Conservation (phyloP, 2,888 invertebrate species). For the Thumatha senex region DNA sequence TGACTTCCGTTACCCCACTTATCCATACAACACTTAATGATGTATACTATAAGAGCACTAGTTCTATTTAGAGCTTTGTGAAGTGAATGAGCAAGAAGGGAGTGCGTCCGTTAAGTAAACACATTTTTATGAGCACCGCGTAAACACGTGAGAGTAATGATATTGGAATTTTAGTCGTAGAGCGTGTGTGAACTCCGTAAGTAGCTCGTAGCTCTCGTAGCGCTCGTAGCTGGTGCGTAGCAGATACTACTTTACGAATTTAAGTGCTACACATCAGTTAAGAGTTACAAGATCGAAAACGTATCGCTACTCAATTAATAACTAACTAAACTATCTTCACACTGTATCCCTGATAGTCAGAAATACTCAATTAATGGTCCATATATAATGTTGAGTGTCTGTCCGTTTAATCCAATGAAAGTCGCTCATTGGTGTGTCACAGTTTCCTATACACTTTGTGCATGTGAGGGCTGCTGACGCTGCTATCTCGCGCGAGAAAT, state of each 20-base stretch:
- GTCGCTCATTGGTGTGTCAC: no score
- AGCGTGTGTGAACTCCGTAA: slow-evolving; percentile 2
- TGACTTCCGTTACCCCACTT: neutral
- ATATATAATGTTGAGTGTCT: no score
- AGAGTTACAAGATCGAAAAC: neutral
- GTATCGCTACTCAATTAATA: neutral
- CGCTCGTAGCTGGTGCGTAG: slow-evolving; percentile 7
- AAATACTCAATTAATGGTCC: no score
- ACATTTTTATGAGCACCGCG: slow-evolving; percentile 4
- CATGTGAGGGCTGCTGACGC: no score
- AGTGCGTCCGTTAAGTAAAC: slow-evolving; percentile 1
- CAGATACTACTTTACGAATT: neutral
- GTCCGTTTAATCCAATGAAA: no score
- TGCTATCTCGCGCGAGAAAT: no score
- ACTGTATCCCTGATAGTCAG: no score
- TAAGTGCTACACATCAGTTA: neutral
- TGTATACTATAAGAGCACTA: slow-evolving; percentile 3
- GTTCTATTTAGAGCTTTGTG: neutral
- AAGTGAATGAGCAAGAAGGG: neutral
- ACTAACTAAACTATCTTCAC: no score
- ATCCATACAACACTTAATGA: slow-evolving; percentile 5
- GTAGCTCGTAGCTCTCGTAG: slow-evolving; percentile 6
- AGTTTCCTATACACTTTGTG: no score
- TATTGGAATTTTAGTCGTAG: slow-evolving; percentile 5
- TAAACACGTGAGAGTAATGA: slow-evolving; percentile 3